phyloP scores from a whole-genome alignment of 2,888 invertebrate species.

The Tuberolachnus salignus region DNA sequence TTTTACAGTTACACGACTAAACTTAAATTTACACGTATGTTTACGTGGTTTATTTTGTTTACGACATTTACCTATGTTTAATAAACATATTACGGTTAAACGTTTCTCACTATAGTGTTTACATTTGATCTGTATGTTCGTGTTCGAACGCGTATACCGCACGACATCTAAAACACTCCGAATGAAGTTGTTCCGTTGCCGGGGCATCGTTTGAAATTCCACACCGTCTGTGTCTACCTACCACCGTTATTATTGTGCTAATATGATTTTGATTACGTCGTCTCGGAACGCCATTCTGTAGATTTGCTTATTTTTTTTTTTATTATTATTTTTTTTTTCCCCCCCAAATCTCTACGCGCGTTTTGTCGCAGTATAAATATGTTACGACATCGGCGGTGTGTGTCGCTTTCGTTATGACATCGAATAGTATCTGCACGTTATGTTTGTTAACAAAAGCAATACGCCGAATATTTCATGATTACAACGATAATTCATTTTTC shows the following conservation, averaged over 20 bases:
- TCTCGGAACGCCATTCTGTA: background rate
- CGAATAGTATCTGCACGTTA: no score
- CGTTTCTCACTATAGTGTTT: conserved; percentile 1
- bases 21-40: background rate
- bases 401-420: no score
- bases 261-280: conserved; percentile 33
- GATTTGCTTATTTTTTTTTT: background rate
- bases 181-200: background rate
- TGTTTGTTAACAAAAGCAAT: no score
- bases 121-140: conserved; percentile 1
- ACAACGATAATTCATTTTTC: no score
- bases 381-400: no score
- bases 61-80: background rate
- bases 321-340: no score
- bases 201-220: conserved; percentile 17
- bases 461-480: no score
- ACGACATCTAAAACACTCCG: background rate
- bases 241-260: conserved; percentile 19
- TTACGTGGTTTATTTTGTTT: background rate
- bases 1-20: no score
- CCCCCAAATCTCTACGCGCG: background rate
- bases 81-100: conserved; percentile 14
- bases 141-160: background rate
- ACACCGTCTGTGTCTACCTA: background rate
- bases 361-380: no score